phyloP scores from a whole-genome alignment of 2,888 invertebrate species.

The Archips xylosteana region DNA sequence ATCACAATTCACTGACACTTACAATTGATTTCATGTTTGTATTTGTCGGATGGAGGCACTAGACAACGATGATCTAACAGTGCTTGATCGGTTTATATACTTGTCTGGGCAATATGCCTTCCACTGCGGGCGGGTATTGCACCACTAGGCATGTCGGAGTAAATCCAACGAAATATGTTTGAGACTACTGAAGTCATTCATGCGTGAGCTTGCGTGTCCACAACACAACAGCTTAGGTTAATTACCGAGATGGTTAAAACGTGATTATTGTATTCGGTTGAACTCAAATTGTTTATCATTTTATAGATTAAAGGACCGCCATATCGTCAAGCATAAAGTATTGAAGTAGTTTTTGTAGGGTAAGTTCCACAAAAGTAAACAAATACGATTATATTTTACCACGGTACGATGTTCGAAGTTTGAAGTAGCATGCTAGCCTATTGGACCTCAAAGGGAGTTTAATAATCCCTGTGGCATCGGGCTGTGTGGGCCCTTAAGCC shows the following conservation, averaged over 20 bases:
- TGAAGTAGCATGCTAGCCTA: no score
- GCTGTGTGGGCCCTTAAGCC: no score
- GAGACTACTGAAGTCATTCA: constrained; percentile 62
- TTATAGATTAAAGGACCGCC: neutral
- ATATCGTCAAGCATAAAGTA: neutral
- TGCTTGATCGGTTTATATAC: constrained; percentile 79
- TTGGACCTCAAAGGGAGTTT: no score
- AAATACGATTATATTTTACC: neutral
- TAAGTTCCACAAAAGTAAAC: neutral
- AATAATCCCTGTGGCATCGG: no score
- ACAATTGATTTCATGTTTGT: constrained; percentile 81
- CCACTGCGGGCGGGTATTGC: constrained; percentile 78
- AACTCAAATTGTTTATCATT: neutral
- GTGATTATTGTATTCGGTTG: neutral
- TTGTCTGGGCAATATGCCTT: constrained; percentile 69
- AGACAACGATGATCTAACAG: constrained; percentile 79
- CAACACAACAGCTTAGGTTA: constrained; percentile 52
- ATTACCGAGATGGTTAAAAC: constrained; percentile 4
- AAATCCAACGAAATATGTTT: constrained; percentile 73
- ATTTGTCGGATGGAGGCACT: constrained; percentile 73
- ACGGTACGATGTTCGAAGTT: neutral
- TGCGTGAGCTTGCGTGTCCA: constrained; percentile 56
- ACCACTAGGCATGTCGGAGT: constrained; percentile 74
- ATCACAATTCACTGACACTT: constrained; percentile 74
- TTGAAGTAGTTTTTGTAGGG: neutral